Base-by-base conservation (phyloP, 2,113 vertebrate genomes). In the Meriones unguiculatus region DNA sequence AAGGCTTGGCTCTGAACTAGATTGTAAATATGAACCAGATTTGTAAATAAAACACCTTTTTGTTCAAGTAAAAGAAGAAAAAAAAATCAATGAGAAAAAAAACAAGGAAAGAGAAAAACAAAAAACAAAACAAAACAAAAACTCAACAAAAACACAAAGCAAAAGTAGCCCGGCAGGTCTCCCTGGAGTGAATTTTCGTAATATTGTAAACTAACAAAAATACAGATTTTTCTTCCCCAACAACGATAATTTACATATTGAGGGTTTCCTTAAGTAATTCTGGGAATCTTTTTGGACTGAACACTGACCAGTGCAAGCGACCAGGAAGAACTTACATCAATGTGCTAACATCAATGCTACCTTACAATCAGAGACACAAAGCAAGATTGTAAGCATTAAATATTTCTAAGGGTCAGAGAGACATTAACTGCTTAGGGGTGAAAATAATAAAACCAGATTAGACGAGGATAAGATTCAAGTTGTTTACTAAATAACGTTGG, bases 1-100 rank as follows among this genome's bases (percentile, higher is more conserved):
- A 99, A 99, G 99, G 99, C 99, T 99, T 98, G 98, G 98, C 98
- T 99, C 98, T 98, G 98, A 98, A 98, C 98, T 98, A 99, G 98
- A 98, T 95, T 98, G 98, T 98, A 98, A 98, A 99, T 98, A 98
- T 98, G 98, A 97, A 98, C 98, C 98, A 98, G 97, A 98, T 98
- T 99, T 98, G 98, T 93, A 98, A 98, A 98, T 95, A 97, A 98
- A 98, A 97, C 90, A 95, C 78, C 82, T 96, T 97, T 94, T 67
- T 97, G 97, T 98, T 98, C 97, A 98, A 98, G 98, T 98, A 98
- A 98, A 98, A 98, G 97, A 96, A 98, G 94, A 73, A 97, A 97
- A 86, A 65, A 87, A 98, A 98, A 98, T 97, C 96, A 97, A 98
- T 97, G 97, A 20, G 97, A 98, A 98, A 98, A 96, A 98, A 57